A percentile compares a stretch with the other conserved stretches of the same genome.
Evolutionary conservation across 2,113 vertebrate genomes (phyloP).

Genomic region (Anguilla japonica): DNA sequence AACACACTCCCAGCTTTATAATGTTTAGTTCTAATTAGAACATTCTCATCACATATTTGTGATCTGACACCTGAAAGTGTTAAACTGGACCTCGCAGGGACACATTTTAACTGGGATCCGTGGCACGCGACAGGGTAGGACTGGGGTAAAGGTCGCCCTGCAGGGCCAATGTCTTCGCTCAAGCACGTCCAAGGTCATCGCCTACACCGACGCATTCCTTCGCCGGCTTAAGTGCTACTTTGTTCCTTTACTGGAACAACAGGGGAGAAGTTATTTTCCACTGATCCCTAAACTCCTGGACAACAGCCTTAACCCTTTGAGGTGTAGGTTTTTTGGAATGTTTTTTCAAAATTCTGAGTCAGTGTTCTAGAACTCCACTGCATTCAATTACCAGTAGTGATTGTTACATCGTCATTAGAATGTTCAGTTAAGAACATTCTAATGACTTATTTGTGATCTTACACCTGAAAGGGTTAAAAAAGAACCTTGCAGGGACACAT

Average conservation of each 20-base stretch:
- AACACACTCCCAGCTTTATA: too few species aligned
- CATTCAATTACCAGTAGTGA: too few species aligned
- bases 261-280: background rate
- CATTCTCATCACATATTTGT: too few species aligned
- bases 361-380: too few species aligned
- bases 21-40: too few species aligned
- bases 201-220: background rate
- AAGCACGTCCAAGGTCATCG: slow-evolving; percentile 5
- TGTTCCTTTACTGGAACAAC: background rate
- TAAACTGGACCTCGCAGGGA: background rate
- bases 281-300: background rate
- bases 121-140: background rate
- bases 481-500: background rate
- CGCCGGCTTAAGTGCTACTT: background rate
- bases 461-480: background rate
- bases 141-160: background rate
- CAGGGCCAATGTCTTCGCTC: background rate
- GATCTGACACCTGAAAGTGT: too few species aligned
- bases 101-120: slow-evolving; percentile 7
- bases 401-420: too few species aligned
- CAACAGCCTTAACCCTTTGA: background rate
- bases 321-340: too few species aligned
- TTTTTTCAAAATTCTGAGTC: too few species aligned
- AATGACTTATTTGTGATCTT: too few species aligned
- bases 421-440: too few species aligned